Conservation (phyloP, 1,140 invertebrate genomes). For the Pseudomyrmex gracilis region DNA sequence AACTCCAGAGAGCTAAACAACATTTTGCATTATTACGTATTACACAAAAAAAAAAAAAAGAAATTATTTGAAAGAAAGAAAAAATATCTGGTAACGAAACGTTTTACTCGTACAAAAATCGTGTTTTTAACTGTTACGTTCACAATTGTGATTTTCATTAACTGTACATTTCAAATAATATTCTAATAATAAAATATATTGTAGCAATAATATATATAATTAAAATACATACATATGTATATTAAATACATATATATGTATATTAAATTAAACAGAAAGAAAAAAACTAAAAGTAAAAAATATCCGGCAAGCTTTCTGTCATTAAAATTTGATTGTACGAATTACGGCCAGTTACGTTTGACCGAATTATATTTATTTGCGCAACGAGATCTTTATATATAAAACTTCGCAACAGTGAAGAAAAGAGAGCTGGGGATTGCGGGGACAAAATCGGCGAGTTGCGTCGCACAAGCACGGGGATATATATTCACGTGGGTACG, state of each 20-base stretch:
- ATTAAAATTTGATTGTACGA: conserved; percentile 29
- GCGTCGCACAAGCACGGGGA: conserved; percentile 24
- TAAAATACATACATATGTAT: not conserved
- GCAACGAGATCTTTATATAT: not conserved
- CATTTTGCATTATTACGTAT: conserved; percentile 16
- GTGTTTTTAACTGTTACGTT: not conserved
- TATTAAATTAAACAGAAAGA: not conserved
- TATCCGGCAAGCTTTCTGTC: not conserved
- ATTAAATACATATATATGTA: not conserved
- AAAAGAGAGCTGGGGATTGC: not conserved
- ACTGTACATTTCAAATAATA: not conserved
- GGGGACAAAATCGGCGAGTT: conserved; percentile 17
- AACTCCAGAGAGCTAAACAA: not conserved
- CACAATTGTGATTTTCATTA: conserved; percentile 3
- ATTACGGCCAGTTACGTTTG: not conserved
- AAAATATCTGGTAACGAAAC: not conserved
- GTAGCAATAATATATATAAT: not conserved
- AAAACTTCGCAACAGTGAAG: not conserved
- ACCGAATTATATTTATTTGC: not conserved
- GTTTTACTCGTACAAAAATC: not conserved
- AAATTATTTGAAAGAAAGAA: not conserved
- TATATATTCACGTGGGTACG: conserved; percentile 37
- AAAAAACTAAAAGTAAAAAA: not conserved
- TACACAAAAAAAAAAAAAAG: not conserved
- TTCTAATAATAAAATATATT: conserved; percentile 1